Conservation (phyloP, 2,113 vertebrate species). For the Oreotrochilus melanogaster region DNA sequence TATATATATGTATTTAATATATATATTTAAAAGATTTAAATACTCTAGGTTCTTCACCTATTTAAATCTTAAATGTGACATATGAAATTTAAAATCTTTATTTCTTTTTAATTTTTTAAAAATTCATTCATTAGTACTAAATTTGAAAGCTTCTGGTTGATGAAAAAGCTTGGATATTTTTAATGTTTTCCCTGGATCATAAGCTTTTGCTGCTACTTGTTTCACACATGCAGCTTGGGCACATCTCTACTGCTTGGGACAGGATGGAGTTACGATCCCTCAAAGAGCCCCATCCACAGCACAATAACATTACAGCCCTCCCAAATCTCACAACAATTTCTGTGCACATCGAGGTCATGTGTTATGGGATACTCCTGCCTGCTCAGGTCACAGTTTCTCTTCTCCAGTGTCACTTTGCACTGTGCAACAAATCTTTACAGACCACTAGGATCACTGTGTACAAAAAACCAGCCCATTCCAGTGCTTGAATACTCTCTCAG, state of each 20-base stretch:
- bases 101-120: not conserved
- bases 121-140: not conserved
- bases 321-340: not conserved
- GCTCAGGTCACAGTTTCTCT: fast-evolving
- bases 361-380: not conserved
- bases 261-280: not conserved
- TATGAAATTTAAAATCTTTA: not conserved
- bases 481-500: too few relatives aligned
- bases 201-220: not conserved
- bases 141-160: not conserved
- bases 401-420: not conserved
- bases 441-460: too few relatives aligned
- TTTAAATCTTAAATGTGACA: not conserved
- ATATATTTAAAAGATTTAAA: not conserved
- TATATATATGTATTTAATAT: not conserved
- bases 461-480: too few relatives aligned
- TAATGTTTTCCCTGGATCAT: not conserved
- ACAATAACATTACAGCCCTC: fast-evolving
- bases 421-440: not conserved
- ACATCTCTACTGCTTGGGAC: not conserved
- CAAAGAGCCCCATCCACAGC: not conserved
- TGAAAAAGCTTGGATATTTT: not conserved
- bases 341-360: fast-evolving
- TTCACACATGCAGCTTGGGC: not conserved
- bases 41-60: not conserved